phyloP scores from a whole-genome alignment of 2,113 vertebrate species.

The Corythoichthys haematopterus region DNA sequence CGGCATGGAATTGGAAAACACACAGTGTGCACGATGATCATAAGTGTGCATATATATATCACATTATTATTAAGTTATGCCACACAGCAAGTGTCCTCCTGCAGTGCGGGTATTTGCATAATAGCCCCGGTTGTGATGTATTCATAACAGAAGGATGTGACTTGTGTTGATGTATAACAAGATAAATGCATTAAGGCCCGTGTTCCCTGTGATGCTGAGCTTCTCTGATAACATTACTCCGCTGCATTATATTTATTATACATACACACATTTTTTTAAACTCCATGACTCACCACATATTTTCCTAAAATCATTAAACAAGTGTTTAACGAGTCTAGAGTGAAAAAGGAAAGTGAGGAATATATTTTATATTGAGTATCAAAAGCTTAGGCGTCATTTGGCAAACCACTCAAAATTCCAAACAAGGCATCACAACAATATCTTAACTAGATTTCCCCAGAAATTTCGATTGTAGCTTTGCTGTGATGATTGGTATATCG shows the following conservation, averaged over 20 bases:
- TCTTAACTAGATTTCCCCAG: too few relatives aligned
- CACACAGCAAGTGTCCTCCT: slow-evolving; percentile 14
- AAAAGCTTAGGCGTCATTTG: too few relatives aligned
- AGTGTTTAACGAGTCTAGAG: too few relatives aligned
- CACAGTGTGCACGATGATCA: not conserved
- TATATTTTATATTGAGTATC: too few relatives aligned
- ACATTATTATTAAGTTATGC: slow-evolving; percentile 38
- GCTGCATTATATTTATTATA: slow-evolving; percentile 3
- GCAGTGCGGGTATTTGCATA: slow-evolving; percentile 20
- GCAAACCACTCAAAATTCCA: too few relatives aligned
- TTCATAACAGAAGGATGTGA: slow-evolving; percentile 13
- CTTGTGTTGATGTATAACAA: slow-evolving; percentile 22
- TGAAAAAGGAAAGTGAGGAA: too few relatives aligned
- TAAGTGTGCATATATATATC: slow-evolving; percentile 20
- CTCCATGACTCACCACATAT: not conserved
- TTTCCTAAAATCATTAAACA: not conserved
- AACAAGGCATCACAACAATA: too few relatives aligned
- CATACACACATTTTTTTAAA: not conserved
- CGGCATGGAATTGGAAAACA: not conserved
- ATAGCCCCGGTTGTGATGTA: slow-evolving; percentile 22
- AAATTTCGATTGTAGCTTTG: too few relatives aligned
- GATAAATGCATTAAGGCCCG: slow-evolving; percentile 11
- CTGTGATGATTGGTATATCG: too few relatives aligned
- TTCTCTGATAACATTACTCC: slow-evolving; percentile 10
- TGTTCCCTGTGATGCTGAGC: slow-evolving; percentile 14